Evolutionary conservation across 2,113 vertebrate genomes (phyloP).

Genomic region (Ictalurus punctatus): DNA sequence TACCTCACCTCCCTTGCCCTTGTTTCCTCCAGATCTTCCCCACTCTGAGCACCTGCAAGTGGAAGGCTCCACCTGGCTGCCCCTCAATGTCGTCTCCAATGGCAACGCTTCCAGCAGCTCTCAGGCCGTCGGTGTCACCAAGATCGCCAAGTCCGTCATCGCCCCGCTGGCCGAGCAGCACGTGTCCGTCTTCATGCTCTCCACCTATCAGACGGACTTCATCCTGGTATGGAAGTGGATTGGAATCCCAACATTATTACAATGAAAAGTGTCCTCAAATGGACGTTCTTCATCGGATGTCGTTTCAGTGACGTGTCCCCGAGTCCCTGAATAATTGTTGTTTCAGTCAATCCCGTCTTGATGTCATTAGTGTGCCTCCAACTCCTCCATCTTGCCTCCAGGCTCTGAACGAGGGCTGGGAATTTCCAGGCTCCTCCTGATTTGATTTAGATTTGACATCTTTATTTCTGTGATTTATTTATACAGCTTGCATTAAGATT

Average conservation of each 20-base stretch:
- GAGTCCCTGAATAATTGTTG: background rate
- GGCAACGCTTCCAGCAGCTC: slow-evolving; percentile 78
- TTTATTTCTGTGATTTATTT: background rate
- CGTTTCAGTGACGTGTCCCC: background rate
- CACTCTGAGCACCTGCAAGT: slow-evolving; percentile 89
- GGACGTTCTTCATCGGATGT: background rate
- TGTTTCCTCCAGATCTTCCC: slow-evolving; percentile 78
- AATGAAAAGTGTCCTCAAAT: background rate
- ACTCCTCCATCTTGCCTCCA: background rate
- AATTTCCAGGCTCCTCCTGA: background rate
- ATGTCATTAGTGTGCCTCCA: background rate
- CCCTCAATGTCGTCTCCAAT: slow-evolving; percentile 89
- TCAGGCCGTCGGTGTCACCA: slow-evolving; percentile 92
- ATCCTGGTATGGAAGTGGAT: slow-evolving; percentile 78
- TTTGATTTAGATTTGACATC: background rate
- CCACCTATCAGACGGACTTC: slow-evolving; percentile 92
- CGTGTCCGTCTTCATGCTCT: slow-evolving; percentile 95
- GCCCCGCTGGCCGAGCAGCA: slow-evolving; percentile 90
- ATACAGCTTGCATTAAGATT: background rate
- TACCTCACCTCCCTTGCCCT: background rate
- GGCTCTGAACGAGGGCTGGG: background rate
- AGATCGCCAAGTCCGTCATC: slow-evolving; percentile 94
- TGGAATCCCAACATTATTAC: background rate
- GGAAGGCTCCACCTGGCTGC: slow-evolving; percentile 88
- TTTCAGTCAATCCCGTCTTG: background rate